Evolutionary conservation across 2,888 invertebrate species (phyloP), one percentile per base, ranked within the genome.

Genomic region (Cyaniris semiargus): DNA sequence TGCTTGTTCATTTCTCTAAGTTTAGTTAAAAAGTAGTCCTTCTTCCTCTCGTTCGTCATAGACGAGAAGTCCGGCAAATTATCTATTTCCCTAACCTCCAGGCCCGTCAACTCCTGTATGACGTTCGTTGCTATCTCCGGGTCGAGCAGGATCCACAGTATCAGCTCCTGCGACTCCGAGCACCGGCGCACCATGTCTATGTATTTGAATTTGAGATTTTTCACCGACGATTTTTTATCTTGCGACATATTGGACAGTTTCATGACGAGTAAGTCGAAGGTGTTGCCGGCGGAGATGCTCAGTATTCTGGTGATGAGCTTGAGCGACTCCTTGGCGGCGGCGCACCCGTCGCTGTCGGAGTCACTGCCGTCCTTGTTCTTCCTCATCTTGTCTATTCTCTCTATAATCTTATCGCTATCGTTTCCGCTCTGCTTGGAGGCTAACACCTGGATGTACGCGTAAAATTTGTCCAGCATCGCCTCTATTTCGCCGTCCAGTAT

Each of bases 191-290:
- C 81, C 0, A 93, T 89, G 58, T 92, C 91, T 77, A 89, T 86
- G 78, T 93, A 94, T 82, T 91, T 90, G 21, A 93, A 91, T 70
- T 90, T 89, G 0, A 93, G 80, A 74, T 85, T 87, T 85, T 90
- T 92, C 0, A 93, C 87, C 1, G 90, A 86, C 0, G 83, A 80
- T 75, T 88, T 90, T 38, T 90, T 90, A 8, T 91, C 92, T 2
- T 87, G 88, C 0, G 89, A 84, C 84, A 92, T 84, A 81, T 88
- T 87, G 0, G 91, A 86, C 31, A 90, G 83, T 75, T 91, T 91
- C 89, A 92, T 92, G 6, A 93, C 86, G 0, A 93, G 82, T 8
- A 91, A 80, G 80, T 93, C 93, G 80, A 93, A 85, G 0, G 92
- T 91, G 31, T 89, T 90, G 0, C 91, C 90, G 0, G 89, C 88